phyloP scores from a whole-genome alignment of 2,888 invertebrate genomes.

The Leptinotarsa peninsularis region DNA sequence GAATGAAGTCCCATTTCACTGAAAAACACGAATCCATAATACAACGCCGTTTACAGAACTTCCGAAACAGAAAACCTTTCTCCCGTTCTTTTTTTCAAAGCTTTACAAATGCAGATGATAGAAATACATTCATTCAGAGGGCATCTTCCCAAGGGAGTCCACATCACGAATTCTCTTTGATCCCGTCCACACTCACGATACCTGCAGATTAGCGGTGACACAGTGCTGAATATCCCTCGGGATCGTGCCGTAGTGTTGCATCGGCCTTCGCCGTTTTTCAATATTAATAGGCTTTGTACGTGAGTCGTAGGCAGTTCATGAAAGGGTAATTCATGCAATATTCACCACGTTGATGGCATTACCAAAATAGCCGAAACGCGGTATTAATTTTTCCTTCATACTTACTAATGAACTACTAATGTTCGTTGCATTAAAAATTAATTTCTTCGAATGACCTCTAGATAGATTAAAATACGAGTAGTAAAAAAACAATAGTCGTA shows the following conservation, averaged over 20 bases:
- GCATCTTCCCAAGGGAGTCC: slow-evolving; percentile 46
- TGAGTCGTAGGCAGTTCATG: slow-evolving; percentile 1
- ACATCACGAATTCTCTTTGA: slow-evolving; percentile 54
- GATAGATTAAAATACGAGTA: not conserved
- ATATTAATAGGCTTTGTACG: slow-evolving; percentile 16
- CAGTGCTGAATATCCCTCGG: slow-evolving; percentile 48
- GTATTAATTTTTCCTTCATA: slow-evolving; percentile 39
- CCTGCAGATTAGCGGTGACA: slow-evolving; percentile 57
- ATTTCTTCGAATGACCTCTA: slow-evolving; percentile 35
- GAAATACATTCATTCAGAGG: slow-evolving; percentile 50
- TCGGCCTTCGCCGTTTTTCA: slow-evolving; percentile 15
- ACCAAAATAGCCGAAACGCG: not conserved
- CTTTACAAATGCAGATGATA: slow-evolving; percentile 51
- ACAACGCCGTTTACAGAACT: not conserved
- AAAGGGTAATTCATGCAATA: slow-evolving; percentile 14
- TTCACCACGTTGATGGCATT: not conserved
- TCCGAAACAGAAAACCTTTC: not conserved
- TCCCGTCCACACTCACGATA: slow-evolving; percentile 48
- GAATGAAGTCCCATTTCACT: not conserved
- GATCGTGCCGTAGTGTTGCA: slow-evolving; percentile 24
- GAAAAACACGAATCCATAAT: not conserved
- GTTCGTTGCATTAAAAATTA: slow-evolving; percentile 40
- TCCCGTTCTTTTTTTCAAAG: slow-evolving; percentile 24
- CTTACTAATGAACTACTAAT: slow-evolving; percentile 41
- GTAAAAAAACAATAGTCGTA: not conserved